A percentile compares a stretch with the other conserved stretches of the same genome.
Conservation (phyloP, 2,113 vertebrate species). For the Pelecanus crispus region DNA sequence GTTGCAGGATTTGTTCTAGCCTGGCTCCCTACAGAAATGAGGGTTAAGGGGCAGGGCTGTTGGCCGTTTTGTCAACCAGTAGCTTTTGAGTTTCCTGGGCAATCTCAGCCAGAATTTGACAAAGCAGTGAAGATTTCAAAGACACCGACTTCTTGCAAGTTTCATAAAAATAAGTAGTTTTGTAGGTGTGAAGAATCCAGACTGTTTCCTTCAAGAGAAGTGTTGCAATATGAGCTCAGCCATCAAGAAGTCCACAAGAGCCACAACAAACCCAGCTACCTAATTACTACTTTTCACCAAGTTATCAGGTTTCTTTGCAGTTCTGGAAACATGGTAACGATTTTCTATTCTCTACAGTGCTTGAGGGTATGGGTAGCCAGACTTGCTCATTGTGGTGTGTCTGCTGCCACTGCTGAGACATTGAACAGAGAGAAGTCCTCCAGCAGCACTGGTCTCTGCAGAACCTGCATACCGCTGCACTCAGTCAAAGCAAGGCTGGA, state of each 20-base stretch:
- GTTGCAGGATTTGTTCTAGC: background rate
- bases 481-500: background rate
- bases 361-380: background rate
- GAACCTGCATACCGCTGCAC: accelerated
- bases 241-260: background rate
- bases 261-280: background rate
- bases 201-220: background rate
- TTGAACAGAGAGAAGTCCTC: background rate
- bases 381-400: background rate
- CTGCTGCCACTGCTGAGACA: background rate
- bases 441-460: background rate
- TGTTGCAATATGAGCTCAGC: background rate
- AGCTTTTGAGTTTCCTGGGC: background rate
- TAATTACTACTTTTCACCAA: background rate
- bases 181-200: background rate
- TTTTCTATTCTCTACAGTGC: background rate
- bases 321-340: background rate
- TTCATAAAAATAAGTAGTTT: background rate
- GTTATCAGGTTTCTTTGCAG: background rate
- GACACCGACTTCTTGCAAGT: background rate
- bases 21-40: background rate
- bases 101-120: background rate
- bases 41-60: accelerated
- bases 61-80: background rate
- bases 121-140: background rate